A percentile compares a stretch with the other conserved stretches of the same genome.
phyloP scores from a whole-genome alignment of 2,113 vertebrate species.

The Elaphurus davidianus region DNA sequence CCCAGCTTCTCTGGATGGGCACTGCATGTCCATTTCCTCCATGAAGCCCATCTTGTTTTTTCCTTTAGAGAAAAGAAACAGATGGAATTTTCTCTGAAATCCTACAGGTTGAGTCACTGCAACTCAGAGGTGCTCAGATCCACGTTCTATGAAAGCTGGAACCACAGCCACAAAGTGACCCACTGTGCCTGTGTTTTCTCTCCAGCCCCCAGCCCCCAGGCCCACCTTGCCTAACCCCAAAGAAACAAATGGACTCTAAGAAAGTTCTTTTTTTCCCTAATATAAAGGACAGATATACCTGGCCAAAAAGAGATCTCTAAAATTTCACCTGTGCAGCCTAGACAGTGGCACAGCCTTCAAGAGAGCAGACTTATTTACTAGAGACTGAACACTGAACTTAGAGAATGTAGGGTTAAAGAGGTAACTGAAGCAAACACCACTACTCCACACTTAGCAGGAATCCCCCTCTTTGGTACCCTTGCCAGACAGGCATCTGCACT shows the following conservation, averaged over 20 bases:
- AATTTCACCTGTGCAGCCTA: neutral
- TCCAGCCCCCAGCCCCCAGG: neutral
- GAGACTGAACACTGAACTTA: neutral
- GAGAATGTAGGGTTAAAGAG: neutral
- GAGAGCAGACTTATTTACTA: neutral
- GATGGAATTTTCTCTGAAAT: neutral
- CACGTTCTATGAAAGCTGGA: neutral
- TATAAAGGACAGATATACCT: neutral
- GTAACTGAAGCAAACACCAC: neutral
- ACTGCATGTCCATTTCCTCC: neutral
- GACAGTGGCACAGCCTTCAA: neutral
- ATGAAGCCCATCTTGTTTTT: neutral
- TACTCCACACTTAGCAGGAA: neutral
- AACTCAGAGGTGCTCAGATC: neutral
- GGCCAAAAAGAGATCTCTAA: neutral
- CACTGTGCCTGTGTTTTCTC: neutral
- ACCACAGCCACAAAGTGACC: neutral
- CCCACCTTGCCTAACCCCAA: neutral
- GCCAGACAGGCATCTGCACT: neutral
- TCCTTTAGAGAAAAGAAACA: conserved; percentile 43
- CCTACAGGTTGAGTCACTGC: neutral
- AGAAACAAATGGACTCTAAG: neutral
- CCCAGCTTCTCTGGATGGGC: neutral
- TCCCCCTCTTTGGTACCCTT: neutral
- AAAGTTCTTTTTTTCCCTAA: neutral